A percentile compares a stretch with the other conserved stretches of the same genome.
phyloP scores from a whole-genome alignment of 2,113 vertebrate genomes.

The Protobothrops flavoviridis region DNA sequence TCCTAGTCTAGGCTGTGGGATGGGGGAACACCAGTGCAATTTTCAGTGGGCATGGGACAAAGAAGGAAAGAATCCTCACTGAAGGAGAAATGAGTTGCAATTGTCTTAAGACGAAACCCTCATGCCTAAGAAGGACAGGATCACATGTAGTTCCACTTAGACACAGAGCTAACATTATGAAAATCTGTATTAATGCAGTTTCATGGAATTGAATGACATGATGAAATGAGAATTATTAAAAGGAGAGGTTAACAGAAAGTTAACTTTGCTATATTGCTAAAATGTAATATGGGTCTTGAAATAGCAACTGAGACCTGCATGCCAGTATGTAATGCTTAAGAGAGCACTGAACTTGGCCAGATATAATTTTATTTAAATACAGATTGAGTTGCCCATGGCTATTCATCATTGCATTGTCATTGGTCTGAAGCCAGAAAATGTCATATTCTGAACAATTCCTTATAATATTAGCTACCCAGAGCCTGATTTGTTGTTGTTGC shows the following conservation, averaged over 20 bases:
- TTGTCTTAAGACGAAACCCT: neutral
- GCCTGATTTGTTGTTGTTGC: neutral
- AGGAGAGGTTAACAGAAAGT: too few relatives aligned
- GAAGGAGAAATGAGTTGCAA: neutral
- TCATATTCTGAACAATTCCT: neutral
- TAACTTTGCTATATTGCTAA: neutral
- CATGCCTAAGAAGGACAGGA: neutral
- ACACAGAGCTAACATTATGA: neutral
- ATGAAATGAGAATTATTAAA: neutral
- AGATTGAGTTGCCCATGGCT: neutral
- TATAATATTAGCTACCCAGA: neutral
- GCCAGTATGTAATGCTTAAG: neutral
- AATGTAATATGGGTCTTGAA: neutral
- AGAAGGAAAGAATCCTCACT: neutral
- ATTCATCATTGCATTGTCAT: neutral
- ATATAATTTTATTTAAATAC: neutral
- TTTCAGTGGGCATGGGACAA: neutral
- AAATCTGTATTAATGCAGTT: neutral
- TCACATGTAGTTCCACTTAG: neutral
- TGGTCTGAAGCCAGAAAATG: neutral
- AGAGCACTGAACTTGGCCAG: neutral
- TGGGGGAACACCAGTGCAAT: neutral
- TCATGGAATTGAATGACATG: neutral
- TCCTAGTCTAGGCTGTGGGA: neutral
- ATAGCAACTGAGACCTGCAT: neutral